A percentile compares a stretch with the other conserved stretches of the same genome.
Evolutionary conservation across 1,140 invertebrate species (phyloP).

Genomic region (Leptopilina clavipes): DNA sequence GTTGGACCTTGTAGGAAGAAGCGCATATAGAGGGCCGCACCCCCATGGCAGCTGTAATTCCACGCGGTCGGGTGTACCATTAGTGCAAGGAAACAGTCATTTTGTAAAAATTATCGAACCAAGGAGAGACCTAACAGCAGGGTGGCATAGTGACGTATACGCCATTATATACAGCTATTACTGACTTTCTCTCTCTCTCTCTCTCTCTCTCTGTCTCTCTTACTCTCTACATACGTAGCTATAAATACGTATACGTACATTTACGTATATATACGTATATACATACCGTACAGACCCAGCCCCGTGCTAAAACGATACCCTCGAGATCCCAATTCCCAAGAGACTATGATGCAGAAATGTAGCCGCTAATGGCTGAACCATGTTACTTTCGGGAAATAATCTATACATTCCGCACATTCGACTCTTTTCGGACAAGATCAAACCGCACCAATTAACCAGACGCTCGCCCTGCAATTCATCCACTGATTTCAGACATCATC

Average conservation of each 20-base stretch:
- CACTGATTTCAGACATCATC: neutral
- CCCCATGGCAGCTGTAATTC: conserved; percentile 40
- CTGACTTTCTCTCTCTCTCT: too few relatives aligned
- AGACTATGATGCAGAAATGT: conserved; percentile 62
- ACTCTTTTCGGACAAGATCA: conserved; percentile 56
- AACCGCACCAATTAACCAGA: conserved; percentile 41
- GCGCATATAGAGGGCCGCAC: neutral
- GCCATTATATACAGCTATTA: neutral
- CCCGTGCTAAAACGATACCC: conserved; percentile 29
- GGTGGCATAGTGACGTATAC: conserved; percentile 36
- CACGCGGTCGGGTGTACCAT: conserved; percentile 48
- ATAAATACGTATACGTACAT: neutral
- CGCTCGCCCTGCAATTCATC: neutral
- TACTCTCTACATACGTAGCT: too few relatives aligned
- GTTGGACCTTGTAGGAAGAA: neutral
- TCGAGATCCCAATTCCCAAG: conserved; percentile 49
- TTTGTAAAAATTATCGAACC: conserved; percentile 64
- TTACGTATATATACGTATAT: conserved; percentile 24
- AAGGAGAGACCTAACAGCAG: conserved; percentile 46
- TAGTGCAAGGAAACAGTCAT: conserved; percentile 53
- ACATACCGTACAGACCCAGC: too few relatives aligned
- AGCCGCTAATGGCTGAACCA: conserved; percentile 67
- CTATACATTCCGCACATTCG: conserved; percentile 49
- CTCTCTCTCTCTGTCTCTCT: too few relatives aligned
- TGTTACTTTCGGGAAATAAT: conserved; percentile 70